Conservation (phyloP, 2,797 vertebrate genomes). For the Alca torda region DNA sequence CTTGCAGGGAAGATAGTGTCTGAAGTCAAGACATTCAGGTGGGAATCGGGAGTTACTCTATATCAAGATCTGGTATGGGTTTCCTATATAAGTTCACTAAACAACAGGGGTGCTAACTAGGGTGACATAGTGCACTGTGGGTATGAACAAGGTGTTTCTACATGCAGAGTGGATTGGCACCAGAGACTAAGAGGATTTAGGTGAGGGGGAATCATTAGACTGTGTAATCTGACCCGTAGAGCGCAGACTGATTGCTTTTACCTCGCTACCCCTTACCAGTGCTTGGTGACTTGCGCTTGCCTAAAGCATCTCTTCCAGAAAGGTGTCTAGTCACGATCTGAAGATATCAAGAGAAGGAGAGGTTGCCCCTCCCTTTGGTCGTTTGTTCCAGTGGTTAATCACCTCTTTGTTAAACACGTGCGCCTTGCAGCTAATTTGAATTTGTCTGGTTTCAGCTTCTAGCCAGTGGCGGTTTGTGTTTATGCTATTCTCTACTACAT, state of each 20-base stretch:
- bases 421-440: conserved; percentile 51
- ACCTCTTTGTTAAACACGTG: conserved; percentile 39
- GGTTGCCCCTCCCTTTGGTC: conserved; percentile 20
- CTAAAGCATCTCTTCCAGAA: background rate
- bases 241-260: background rate
- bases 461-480: conserved; percentile 15
- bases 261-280: background rate
- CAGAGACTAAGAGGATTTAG: background rate
- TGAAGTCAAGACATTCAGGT: background rate
- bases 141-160: background rate
- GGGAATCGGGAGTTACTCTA: background rate
- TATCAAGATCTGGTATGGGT: background rate
- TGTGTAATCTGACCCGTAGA: background rate
- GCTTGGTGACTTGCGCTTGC: background rate
- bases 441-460: conserved; percentile 63
- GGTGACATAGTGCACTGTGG: background rate
- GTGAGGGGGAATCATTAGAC: background rate
- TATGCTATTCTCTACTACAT: background rate
- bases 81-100: background rate
- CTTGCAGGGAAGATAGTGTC: background rate
- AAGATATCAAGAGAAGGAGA: conserved; percentile 8
- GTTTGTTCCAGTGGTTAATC: conserved; percentile 64
- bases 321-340: conserved; percentile 19
- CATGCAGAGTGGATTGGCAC: background rate
- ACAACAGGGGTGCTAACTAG: background rate